Percentiles rank a stretch among this genome's conserved stretches.
These are phyloP conservation scores for Agrochola litura DNA, from an alignment of 2,888 invertebrate genomes.

Conservation along the genomic window DNA sequence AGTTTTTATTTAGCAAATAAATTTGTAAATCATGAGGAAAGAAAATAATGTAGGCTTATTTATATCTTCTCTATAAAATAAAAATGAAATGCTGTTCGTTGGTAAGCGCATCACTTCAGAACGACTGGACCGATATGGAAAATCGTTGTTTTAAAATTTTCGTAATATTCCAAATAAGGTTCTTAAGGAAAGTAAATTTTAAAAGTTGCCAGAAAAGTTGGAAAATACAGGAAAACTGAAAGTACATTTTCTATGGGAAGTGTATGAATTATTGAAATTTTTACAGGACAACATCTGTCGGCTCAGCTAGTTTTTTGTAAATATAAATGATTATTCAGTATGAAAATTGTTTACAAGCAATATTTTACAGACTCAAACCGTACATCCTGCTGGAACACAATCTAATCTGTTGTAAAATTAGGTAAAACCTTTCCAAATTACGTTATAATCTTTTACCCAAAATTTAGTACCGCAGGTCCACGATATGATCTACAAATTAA, in stretches of 20 bases:
- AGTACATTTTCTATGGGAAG: background rate
- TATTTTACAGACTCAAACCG: slow-evolving; percentile 11
- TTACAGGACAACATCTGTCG: background rate
- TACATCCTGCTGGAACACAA: slow-evolving; percentile 8
- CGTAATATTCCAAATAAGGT: background rate
- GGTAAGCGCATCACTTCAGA: too few species aligned
- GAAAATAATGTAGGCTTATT: too few species aligned
- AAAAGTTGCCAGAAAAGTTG: too few species aligned
- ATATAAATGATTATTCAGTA: too few species aligned
- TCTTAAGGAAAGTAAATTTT: background rate
- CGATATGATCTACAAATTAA: slow-evolving; percentile 50
- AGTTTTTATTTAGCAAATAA: background rate
- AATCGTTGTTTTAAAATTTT: background rate
- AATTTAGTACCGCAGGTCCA: slow-evolving; percentile 24
- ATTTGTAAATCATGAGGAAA: too few species aligned
- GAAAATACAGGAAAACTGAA: background rate
- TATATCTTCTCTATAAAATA: too few species aligned
- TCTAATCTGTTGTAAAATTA: slow-evolving; percentile 42
- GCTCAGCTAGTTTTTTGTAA: background rate
- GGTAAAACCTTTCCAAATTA: slow-evolving; percentile 47
- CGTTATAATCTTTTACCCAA: slow-evolving; percentile 29
- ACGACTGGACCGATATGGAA: too few species aligned
- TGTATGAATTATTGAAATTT: too few species aligned
- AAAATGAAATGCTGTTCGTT: too few species aligned
- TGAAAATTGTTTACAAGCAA: background rate